Base-by-base conservation (phyloP, 2,113 vertebrate genomes). In the Larimichthys crocea region DNA sequence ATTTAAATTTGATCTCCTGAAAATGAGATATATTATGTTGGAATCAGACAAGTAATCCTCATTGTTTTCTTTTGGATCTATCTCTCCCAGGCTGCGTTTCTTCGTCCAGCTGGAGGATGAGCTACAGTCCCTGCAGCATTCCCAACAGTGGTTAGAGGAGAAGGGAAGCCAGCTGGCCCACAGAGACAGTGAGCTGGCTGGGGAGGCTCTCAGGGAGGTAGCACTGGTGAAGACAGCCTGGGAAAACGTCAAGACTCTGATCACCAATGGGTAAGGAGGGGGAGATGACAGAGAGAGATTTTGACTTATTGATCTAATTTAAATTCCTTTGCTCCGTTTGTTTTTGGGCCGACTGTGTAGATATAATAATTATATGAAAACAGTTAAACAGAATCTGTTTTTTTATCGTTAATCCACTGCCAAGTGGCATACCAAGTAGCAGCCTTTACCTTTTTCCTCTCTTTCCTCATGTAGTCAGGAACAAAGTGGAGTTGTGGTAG, bases 91-190 rank as follows among this genome's bases (percentile, higher is more conserved):
- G 84, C 91, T 98, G 82, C 96, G 96, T 85, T 91, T 95, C 84
- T 97, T 98, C 80, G 96, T 96, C 90, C 97, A 99, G 80, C 88
- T 99, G 86, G 97, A 99, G 88, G 97, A 99, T 82, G 97, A 99
- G 82, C 9, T 99, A 5, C 96, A 96, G 91, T 97, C 97, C 79
- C 94, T 97, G 40, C 96, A 98, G 77, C 97, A 98, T 76, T 97
- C 97, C 83, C 94, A 97, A n/a, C 94, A 93, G 64, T 99, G 98
- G 98, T 86, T 99, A 35, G 96, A 95, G 91, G 97, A 98, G 86
- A 97, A 96, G 93, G 97, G 96, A 42, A 96, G 96, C 78, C 97
- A 97, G 94, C 96, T 99, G 86, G 96, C 95, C 65, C 95, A 95
- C 79, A 97, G 96, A 94, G 97, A 99, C 90, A 86, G 89, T 19